Evolutionary conservation across 2,797 vertebrate species (phyloP), one percentile per base, ranked within the genome.

Genomic region (Ispidina lecontei): DNA sequence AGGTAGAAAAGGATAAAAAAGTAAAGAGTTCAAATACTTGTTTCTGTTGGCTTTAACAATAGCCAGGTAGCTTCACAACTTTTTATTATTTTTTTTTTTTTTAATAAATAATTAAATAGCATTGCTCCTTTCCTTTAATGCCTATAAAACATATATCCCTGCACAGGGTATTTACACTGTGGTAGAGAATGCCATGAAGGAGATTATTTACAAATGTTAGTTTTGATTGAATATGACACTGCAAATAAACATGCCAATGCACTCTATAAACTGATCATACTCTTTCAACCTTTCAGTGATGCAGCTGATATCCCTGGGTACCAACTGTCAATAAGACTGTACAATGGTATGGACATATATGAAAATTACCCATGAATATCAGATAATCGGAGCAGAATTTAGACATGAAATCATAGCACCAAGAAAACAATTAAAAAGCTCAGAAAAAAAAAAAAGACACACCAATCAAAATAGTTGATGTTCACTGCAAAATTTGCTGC

Each of bases 201-300:
- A 93, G 31, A 12, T 46, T 12, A 67, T 51, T 92, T 96, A 91
- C 69, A 96, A 97, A 92, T 92, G 87, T 91, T 95, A 75, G 58
- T 89, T 96, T 90, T 96, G 87, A 95, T 94, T 96, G 69, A 89
- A 84, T 95, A 88, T 80, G 94, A 93, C 94, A 90, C 70, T 93
- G 75, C 75, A 97, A 97, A 96, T 95, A 97, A 97, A 95, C 76
- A 92, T 25, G 39, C 58, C 83, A 70, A 91, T 56, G 26, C 6
- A 51, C 18, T 74, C 21, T 17, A 3, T 69, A 70, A 39, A 29
- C 73, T 74, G 78, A 6, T 68, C 41, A 58, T 47, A 18, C 28
- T 75, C 31, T 84, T 58, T 64, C 49, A 64, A 64, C 68, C 26
- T 76, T 35, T 68, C n/a, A 39, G 2, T 0, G 2, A 18, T 60